Evolutionary conservation across 2,888 invertebrate species (phyloP).

Genomic region (Venustoraphidia nigricollis): DNA sequence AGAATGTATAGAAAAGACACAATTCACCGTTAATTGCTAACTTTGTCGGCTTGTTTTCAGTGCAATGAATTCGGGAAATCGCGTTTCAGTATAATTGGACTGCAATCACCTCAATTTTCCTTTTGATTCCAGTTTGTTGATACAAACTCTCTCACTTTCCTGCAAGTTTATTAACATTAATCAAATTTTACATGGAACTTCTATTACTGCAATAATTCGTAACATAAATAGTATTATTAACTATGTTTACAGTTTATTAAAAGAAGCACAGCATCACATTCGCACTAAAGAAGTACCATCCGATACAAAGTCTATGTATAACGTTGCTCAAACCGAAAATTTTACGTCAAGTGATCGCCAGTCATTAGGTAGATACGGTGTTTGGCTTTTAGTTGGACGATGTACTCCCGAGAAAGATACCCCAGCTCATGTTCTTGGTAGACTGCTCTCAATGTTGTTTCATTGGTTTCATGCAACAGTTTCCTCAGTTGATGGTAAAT

Average conservation of each 20-base stretch:
- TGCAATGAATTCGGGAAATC: no score
- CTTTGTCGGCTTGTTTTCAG: no score
- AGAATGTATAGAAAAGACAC: no score
- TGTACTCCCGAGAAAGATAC: constrained; percentile 69
- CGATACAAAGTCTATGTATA: constrained; percentile 9
- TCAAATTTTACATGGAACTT: no score
- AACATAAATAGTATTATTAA: not conserved
- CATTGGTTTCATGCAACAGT: constrained; percentile 99
- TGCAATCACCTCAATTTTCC: no score
- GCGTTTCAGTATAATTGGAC: no score
- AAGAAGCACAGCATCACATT: constrained; percentile 51
- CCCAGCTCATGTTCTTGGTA: constrained; percentile 66
- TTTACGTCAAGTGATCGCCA: constrained; percentile 76
- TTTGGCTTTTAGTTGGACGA: constrained; percentile 91
- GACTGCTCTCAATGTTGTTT: constrained; percentile 89
- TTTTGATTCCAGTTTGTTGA: no score
- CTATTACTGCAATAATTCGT: no score
- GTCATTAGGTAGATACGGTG: constrained; percentile 84
- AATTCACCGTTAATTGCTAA: no score
- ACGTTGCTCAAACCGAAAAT: constrained; percentile 34
- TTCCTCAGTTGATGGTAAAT: constrained; percentile 79
- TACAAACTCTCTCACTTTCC: no score
- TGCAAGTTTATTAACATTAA: no score
- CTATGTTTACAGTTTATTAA: constrained; percentile 46
- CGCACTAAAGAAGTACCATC: not conserved